Evolutionary conservation across 2,888 invertebrate genomes (phyloP).

Genomic region (Pristionchus arcanus): DNA sequence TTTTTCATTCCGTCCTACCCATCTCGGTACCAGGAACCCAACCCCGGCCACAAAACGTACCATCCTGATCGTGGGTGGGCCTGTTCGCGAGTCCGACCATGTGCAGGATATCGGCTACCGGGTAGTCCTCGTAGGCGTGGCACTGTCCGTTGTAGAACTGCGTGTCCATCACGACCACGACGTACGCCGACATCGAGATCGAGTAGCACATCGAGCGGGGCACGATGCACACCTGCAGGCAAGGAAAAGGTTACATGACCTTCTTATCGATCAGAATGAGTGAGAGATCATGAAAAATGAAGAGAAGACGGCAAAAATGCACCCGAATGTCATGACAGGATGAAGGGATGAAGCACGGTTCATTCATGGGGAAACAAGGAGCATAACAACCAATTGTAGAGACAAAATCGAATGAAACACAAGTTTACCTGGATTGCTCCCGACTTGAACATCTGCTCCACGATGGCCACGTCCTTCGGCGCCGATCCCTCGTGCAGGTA

Average conservation of each 20-base stretch:
- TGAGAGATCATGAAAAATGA: no score
- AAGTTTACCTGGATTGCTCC: conserved; percentile 86
- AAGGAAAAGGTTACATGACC: no score
- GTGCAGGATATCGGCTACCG: conserved; percentile 95
- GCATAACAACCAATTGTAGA: no score
- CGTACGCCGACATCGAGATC: conserved; percentile 90
- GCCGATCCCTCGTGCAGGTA: conserved; percentile 96
- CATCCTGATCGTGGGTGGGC: conserved; percentile 92
- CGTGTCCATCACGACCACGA: conserved; percentile 97
- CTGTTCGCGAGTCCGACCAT: conserved; percentile 98
- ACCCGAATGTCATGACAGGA: no score
- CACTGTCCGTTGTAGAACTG: conserved; percentile 91
- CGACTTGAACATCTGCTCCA: conserved; percentile 93
- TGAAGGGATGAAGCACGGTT: no score
- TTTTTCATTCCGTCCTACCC: no score
- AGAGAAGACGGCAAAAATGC: no score
- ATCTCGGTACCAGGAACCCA: no score
- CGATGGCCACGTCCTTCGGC: conserved; percentile 89
- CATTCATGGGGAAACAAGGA: no score
- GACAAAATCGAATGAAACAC: background rate
- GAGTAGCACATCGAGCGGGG: conserved; percentile 95
- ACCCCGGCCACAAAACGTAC: no score
- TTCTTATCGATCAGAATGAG: no score
- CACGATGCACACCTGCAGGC: conserved; percentile 93
- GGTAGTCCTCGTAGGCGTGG: conserved; percentile 94